These are phyloP conservation scores for Agriopis aurantiaria DNA, from an alignment of 2,888 invertebrate genomes.

Conservation along the genomic window DNA sequence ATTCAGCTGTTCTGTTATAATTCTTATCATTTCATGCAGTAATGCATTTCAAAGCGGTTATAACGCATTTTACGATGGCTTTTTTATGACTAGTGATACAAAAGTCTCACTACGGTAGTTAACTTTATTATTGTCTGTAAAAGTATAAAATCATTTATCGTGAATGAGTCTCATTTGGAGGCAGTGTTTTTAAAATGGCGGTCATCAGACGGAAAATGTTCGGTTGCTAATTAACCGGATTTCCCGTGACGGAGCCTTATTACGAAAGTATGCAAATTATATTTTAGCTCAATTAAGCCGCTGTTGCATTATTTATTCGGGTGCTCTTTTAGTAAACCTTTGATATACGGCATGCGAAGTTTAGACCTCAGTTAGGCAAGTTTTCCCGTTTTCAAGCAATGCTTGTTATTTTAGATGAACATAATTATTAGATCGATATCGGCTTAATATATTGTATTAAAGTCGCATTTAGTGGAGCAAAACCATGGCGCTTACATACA, in stretches of 20 bases:
- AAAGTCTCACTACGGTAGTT: conserved; percentile 50
- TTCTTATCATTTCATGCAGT: conserved; percentile 43
- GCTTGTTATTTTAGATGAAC: no score
- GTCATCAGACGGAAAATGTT: conserved; percentile 57
- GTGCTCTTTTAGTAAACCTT: conserved; percentile 13
- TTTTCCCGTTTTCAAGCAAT: no score
- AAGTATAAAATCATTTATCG: conserved; percentile 51
- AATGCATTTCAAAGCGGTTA: conserved; percentile 46
- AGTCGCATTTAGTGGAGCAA: no score
- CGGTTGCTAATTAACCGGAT: conserved; percentile 64
- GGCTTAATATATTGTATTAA: no score
- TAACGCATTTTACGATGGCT: conserved; percentile 46
- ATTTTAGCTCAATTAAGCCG: conserved; percentile 50
- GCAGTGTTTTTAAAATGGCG: conserved; percentile 51
- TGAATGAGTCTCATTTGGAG: conserved; percentile 42
- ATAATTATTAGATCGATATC: no score
- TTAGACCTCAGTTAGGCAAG: neutral
- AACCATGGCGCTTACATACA: no score
- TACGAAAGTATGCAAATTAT: conserved; percentile 61
- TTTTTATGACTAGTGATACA: conserved; percentile 49
- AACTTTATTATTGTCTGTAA: conserved; percentile 55
- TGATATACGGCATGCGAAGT: conserved; percentile 13
- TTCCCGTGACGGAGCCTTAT: conserved; percentile 56
- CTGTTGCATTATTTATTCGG: conserved; percentile 35
- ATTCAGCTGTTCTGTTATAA: conserved; percentile 21